Evolutionary conservation across 2,888 invertebrate species (phyloP), one percentile per base, ranked within the genome.

Genomic region (Nycteola revayana): DNA sequence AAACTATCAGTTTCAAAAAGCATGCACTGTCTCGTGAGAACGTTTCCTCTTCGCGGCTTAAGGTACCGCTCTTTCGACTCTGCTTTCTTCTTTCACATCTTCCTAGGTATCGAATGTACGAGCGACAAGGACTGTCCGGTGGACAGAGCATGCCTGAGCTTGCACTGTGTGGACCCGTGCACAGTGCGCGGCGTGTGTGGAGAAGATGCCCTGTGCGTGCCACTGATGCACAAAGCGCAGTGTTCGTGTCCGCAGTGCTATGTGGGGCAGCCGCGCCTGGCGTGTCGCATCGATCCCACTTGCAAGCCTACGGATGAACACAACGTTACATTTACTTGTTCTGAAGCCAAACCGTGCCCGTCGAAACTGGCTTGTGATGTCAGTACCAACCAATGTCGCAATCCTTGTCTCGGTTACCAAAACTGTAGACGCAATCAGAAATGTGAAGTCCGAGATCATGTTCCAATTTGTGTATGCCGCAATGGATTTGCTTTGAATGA

Each of bases 91-190:
- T 89, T 89, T 88, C 87, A 84, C 80, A 81, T 87, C 87, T 88
- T 90, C 89, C 80, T 90, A 93, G 94, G 94, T 90, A 93, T 93
- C 90, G 95, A 95, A 93, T 96, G 96, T 91, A 93, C 93, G 90
- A 93, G 93, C 88, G 96, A 97, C 91, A 92, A 93, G 90, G 96
- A 96, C 90, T 97, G 97, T 90, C 93, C 95, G 60, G 94, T 94
- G 89, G 96, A 96, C 90, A 95, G 95, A 90, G 94, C 96, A 79
- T 97, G 97, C 90, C 92, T 96, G 88, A 94, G 95, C 90, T 93
- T 94, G 86, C 94, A 95, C 89, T 97, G 97, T 88, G 92, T 94
- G 86, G 96, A 97, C 88, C 97, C 96, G 54, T 97, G 97, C 90
- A 93, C 93, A 71, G 91, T 96, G 72, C 93, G 95, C 65, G 96